phyloP scores from a whole-genome alignment of 2,797 vertebrate species.

The Danio jaintianensis region DNA sequence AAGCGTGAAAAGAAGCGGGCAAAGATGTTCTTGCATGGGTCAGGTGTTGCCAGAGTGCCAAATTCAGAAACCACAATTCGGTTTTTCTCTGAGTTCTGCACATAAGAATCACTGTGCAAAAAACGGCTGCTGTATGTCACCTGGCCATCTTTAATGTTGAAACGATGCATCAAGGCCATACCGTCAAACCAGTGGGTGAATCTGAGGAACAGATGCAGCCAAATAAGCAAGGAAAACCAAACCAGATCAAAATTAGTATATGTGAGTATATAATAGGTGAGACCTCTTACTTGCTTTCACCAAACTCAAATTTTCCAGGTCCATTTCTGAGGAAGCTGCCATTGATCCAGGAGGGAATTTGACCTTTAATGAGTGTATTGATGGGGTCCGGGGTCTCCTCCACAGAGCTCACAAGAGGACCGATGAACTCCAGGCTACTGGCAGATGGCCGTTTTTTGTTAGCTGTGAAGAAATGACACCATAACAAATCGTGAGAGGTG shows the following conservation, averaged over 20 bases:
- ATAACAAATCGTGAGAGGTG: slow-evolving; percentile 13
- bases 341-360: slow-evolving; percentile 86
- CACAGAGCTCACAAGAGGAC: slow-evolving; percentile 75
- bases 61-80: slow-evolving; percentile 91
- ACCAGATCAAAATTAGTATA: neutral
- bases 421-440: slow-evolving; percentile 78
- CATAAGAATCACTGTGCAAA: slow-evolving; percentile 83
- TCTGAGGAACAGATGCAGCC: slow-evolving; percentile 66
- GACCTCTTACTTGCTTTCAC: slow-evolving; percentile 80
- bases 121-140: slow-evolving; percentile 91
- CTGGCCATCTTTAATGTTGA: slow-evolving; percentile 80
- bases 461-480: slow-evolving; percentile 57
- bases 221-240: neutral
- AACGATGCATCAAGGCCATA: slow-evolving; percentile 93
- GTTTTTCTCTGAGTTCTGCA: slow-evolving; percentile 80
- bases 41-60: slow-evolving; percentile 88
- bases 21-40: slow-evolving; percentile 93
- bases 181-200: slow-evolving; percentile 95
- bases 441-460: slow-evolving; percentile 69
- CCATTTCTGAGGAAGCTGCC: slow-evolving; percentile 89
- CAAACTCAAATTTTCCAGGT: slow-evolving; percentile 95
- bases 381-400: slow-evolving; percentile 84
- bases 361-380: slow-evolving; percentile 77
- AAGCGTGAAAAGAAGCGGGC: slow-evolving; percentile 88
- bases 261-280: neutral